Evolutionary conservation across 2,113 vertebrate genomes (phyloP).

Genomic region (Colossoma macropomum): DNA sequence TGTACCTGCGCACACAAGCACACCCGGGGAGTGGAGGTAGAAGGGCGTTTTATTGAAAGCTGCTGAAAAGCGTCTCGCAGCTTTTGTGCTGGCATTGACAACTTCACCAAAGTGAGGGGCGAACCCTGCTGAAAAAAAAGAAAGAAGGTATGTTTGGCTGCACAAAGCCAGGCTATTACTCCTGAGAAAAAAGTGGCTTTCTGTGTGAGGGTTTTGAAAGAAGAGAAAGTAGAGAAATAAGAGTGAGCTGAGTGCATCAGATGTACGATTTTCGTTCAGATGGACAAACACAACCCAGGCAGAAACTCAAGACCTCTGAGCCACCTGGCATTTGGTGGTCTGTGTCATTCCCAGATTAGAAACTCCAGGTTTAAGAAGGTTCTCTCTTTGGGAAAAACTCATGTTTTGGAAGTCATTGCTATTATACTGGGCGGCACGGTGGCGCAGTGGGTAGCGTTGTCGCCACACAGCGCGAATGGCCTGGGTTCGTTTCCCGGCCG

Average conservation of each 20-base stretch:
- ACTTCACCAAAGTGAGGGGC: neutral
- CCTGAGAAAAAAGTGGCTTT: neutral
- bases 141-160: neutral
- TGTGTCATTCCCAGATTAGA: too few species aligned
- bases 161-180: neutral
- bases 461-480: too few species aligned
- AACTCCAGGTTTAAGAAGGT: too few species aligned
- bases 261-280: neutral
- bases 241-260: neutral
- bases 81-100: neutral
- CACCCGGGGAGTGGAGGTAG: neutral
- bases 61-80: neutral
- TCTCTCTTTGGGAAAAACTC: too few species aligned
- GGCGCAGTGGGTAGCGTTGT: too few species aligned
- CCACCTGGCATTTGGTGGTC: too few species aligned
- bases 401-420: too few species aligned
- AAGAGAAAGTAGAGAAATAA: neutral
- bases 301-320: too few species aligned
- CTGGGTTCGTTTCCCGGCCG: too few species aligned
- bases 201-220: neutral
- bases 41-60: conserved; percentile 15
- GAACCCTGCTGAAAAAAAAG: neutral
- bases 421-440: too few species aligned
- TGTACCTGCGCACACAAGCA: neutral
- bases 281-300: neutral